These are phyloP conservation scores for Drosophila nr. perissopoda DNA, from an alignment of 2,888 invertebrate species.

Conservation along the genomic window DNA sequence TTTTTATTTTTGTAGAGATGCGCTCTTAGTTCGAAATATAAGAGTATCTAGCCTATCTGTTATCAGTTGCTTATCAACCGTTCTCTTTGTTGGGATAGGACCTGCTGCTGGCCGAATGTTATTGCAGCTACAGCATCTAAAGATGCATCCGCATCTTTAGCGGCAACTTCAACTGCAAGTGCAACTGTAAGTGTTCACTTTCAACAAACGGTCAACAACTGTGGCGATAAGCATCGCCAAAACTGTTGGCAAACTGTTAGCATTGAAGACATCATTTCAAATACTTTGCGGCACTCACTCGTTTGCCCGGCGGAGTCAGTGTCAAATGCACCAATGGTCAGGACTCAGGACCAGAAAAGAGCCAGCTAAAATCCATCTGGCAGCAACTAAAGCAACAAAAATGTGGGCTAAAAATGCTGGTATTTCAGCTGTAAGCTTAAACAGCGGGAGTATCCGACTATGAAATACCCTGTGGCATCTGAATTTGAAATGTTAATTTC, in stretches of 20 bases:
- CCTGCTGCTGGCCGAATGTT: slow-evolving; percentile 11
- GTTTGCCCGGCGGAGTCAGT: slow-evolving; percentile 35
- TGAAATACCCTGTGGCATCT: slow-evolving; percentile 3
- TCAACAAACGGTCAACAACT: slow-evolving; percentile 36
- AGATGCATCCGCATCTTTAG: not conserved
- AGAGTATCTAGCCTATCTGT: slow-evolving; percentile 44
- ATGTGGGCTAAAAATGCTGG: slow-evolving; percentile 19
- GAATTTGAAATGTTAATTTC: not conserved
- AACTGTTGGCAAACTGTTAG: slow-evolving; percentile 30
- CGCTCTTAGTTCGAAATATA: slow-evolving; percentile 61
- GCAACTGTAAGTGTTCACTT: slow-evolving; percentile 22
- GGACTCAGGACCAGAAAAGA: slow-evolving; percentile 15
- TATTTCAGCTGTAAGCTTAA: slow-evolving; percentile 36
- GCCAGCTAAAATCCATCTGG: slow-evolving; percentile 3
- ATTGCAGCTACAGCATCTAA: not conserved
- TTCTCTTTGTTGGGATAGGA: slow-evolving; percentile 73
- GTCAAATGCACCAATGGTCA: slow-evolving; percentile 17
- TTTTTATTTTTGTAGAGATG: slow-evolving; percentile 58
- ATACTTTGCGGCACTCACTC: slow-evolving; percentile 28
- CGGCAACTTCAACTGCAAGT: slow-evolving; percentile 1
- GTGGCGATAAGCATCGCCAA: slow-evolving; percentile 41
- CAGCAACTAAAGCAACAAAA: slow-evolving; percentile 30
- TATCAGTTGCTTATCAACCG: slow-evolving; percentile 63
- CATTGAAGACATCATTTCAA: slow-evolving; percentile 27
- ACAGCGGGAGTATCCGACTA: not conserved